Evolutionary conservation across 2,797 vertebrate genomes (phyloP).

Genomic region (Ptychobarbus kaznakovi): DNA sequence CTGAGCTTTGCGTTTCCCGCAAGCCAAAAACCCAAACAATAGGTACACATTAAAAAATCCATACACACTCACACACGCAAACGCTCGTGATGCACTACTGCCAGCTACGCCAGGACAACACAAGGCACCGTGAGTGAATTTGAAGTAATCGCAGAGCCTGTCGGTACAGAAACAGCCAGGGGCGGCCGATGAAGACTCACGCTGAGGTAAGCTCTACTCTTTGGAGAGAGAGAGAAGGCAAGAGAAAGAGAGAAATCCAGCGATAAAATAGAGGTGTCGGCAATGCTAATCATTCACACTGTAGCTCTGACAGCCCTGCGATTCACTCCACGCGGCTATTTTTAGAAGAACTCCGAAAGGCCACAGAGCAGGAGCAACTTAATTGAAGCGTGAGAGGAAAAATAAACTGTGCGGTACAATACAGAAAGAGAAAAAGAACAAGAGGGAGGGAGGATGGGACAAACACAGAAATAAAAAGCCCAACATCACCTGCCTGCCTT

Average conservation of each 20-base stretch:
- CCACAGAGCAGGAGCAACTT: constrained; percentile 41
- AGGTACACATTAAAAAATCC: background rate
- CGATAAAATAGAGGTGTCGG: constrained; percentile 35
- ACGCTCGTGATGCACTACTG: constrained; percentile 42
- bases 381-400: constrained; percentile 40
- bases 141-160: constrained; percentile 72
- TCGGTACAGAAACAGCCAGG: constrained; percentile 70
- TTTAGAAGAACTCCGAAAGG: constrained; percentile 49
- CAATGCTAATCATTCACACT: constrained; percentile 47
- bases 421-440: background rate
- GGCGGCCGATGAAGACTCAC: constrained; percentile 60
- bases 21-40: constrained; percentile 19
- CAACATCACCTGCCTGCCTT: background rate
- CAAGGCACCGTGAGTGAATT: constrained; percentile 65
- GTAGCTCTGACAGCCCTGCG: constrained; percentile 24
- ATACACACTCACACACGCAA: background rate
- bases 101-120: constrained; percentile 70
- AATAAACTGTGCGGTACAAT: constrained; percentile 27
- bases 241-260: constrained; percentile 13
- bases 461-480: background rate
- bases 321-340: constrained; percentile 44
- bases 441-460: background rate
- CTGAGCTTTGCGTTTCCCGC: constrained; percentile 11
- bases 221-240: constrained; percentile 37
- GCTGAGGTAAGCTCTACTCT: constrained; percentile 38